Evolutionary conservation across 2,113 vertebrate species (phyloP).

Genomic region (Riparia riparia): DNA sequence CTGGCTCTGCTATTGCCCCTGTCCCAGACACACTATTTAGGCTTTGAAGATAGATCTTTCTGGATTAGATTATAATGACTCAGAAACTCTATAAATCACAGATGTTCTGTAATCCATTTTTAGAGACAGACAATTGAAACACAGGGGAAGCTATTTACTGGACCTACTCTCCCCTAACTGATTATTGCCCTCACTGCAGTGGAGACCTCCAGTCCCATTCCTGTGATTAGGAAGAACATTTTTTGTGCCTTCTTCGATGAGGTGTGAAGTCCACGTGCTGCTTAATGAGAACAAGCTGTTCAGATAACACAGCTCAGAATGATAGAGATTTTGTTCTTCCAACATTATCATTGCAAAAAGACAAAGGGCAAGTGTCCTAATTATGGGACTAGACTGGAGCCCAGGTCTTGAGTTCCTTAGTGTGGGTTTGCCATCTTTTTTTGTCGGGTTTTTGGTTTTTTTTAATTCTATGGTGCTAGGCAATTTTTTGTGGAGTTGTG

Average conservation of each 20-base stretch:
- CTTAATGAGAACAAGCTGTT: conserved; percentile 29
- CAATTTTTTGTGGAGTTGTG: neutral
- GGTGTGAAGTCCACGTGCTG: neutral
- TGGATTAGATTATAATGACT: neutral
- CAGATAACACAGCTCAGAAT: neutral
- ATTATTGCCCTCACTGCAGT: neutral
- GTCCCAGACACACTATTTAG: neutral
- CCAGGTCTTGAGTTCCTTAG: neutral
- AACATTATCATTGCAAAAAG: neutral
- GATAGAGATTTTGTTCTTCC: neutral
- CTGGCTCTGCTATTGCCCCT: neutral
- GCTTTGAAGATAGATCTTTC: neutral
- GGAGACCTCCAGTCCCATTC: neutral
- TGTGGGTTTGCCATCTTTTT: neutral
- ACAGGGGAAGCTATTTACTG: neutral
- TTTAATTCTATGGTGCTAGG: neutral
- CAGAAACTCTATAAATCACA: neutral
- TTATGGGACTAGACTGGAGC: neutral
- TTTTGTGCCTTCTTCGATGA: neutral
- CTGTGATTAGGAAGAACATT: neutral
- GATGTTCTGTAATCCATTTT: neutral
- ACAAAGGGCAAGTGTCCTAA: neutral
- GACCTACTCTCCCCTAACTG: neutral
- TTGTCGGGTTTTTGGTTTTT: neutral
- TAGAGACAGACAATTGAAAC: neutral